Evolutionary conservation across 2,888 invertebrate species (phyloP).

Genomic region (Apocheima hispidaria): DNA sequence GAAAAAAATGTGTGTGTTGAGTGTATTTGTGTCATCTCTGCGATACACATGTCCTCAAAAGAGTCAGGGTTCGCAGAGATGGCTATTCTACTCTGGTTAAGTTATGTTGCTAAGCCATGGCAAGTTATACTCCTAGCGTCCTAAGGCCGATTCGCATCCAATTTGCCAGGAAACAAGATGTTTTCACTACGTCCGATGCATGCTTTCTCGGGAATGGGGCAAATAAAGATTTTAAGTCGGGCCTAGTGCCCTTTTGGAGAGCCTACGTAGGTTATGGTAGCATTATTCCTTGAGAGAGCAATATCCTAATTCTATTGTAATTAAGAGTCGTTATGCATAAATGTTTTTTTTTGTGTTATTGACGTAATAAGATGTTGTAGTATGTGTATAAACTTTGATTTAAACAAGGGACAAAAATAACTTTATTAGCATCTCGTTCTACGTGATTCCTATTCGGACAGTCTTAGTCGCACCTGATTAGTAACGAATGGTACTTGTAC

Average conservation of each 20-base stretch:
- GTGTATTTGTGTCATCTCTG: too few species aligned
- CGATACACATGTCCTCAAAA: too few species aligned
- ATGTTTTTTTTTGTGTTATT: neutral
- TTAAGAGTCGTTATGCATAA: neutral
- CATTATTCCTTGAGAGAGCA: neutral
- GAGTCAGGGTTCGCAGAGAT: too few species aligned
- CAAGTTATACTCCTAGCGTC: conserved; percentile 20
- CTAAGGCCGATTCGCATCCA: conserved; percentile 34
- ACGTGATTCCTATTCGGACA: too few species aligned
- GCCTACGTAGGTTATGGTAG: conserved; percentile 14
- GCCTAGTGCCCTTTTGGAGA: conserved; percentile 32
- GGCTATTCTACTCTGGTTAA: too few species aligned
- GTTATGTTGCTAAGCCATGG: conserved; percentile 5
- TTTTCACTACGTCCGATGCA: conserved; percentile 32
- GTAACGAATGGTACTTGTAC: too few species aligned
- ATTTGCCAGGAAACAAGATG: conserved; percentile 35
- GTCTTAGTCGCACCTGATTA: neutral
- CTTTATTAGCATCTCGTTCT: neutral
- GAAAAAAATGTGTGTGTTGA: too few species aligned
- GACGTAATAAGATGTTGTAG: too few species aligned
- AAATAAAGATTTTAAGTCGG: conserved; percentile 36
- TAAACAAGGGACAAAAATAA: neutral
- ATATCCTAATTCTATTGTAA: neutral
- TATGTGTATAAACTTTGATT: neutral
- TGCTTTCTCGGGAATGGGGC: conserved; percentile 30